These are phyloP conservation scores for Brachionus sp. DNA, from an alignment of 1,140 invertebrate species.

Conservation along the genomic window DNA sequence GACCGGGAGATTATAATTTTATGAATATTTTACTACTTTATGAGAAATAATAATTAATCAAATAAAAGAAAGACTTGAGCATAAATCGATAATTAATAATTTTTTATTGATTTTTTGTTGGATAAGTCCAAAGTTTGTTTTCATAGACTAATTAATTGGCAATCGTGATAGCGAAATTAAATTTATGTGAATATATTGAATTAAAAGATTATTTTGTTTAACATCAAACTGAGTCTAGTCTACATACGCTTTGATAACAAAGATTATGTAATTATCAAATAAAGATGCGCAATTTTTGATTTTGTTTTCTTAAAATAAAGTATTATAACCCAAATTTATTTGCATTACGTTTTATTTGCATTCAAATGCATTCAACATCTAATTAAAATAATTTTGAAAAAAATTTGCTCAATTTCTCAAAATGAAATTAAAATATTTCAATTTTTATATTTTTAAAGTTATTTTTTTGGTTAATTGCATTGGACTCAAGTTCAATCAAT, in stretches of 20 bases:
- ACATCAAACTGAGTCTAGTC: background rate
- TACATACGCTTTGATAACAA: background rate
- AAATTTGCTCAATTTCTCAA: background rate
- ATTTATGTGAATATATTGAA: background rate
- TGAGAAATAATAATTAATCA: background rate
- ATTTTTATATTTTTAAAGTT: background rate
- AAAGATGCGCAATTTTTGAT: background rate
- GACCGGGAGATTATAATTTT: background rate
- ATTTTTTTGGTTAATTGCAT: background rate
- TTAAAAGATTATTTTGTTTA: background rate
- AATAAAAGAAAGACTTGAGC: background rate
- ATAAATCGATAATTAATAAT: background rate
- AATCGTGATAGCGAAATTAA: background rate
- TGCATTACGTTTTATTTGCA: background rate
- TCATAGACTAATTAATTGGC: background rate
- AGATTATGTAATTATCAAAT: background rate
- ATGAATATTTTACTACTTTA: background rate
- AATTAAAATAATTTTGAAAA: background rate
- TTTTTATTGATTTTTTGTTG: background rate
- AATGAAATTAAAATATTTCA: constrained; percentile 11
- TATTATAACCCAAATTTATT: background rate
- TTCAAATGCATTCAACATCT: background rate
- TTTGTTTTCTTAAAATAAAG: background rate
- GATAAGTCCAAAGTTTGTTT: background rate
- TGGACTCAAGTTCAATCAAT: background rate